Evolutionary conservation across 2,888 invertebrate genomes (phyloP).

Genomic region (Thyatira batis): DNA sequence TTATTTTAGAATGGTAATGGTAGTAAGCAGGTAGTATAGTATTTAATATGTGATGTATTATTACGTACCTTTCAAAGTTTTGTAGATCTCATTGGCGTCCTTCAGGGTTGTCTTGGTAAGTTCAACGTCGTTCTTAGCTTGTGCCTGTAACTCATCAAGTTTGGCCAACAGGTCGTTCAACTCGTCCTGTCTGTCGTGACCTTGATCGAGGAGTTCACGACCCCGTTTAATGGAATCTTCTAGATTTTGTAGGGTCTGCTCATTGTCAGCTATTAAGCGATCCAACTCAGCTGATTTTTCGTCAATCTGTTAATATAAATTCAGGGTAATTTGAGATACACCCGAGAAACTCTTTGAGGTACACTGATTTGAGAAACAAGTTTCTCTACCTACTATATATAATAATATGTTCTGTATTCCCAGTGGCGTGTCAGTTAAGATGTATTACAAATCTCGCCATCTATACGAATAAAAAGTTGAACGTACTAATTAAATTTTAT

Average conservation of each 20-base stretch:
- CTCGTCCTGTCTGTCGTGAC: slow-evolving; percentile 84
- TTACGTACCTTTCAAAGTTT: slow-evolving; percentile 44
- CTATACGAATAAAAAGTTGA: too few relatives aligned
- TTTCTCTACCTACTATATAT: too few relatives aligned
- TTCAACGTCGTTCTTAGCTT: slow-evolving; percentile 91
- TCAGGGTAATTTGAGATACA: not conserved
- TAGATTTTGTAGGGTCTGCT: slow-evolving; percentile 83
- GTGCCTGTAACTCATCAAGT: slow-evolving; percentile 88
- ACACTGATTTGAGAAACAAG: too few relatives aligned
- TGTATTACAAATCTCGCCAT: too few relatives aligned
- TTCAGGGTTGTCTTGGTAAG: slow-evolving; percentile 84
- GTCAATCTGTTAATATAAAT: slow-evolving; percentile 76
- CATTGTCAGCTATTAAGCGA: slow-evolving; percentile 78
- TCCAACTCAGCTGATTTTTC: slow-evolving; percentile 71
- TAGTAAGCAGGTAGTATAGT: too few relatives aligned
- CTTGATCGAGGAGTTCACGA: slow-evolving; percentile 85
- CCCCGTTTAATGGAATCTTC: slow-evolving; percentile 85
- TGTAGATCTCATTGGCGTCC: slow-evolving; percentile 64
- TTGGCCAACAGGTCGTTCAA: slow-evolving; percentile 91
- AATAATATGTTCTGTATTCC: too few relatives aligned
- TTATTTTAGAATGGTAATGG: too few relatives aligned
- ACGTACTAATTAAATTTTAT: too few relatives aligned
- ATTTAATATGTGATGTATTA: too few relatives aligned
- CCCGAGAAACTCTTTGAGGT: not conserved
- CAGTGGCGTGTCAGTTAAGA: too few relatives aligned